Conservation (phyloP, 2,888 invertebrate genomes). For the Drosophila robusta region DNA sequence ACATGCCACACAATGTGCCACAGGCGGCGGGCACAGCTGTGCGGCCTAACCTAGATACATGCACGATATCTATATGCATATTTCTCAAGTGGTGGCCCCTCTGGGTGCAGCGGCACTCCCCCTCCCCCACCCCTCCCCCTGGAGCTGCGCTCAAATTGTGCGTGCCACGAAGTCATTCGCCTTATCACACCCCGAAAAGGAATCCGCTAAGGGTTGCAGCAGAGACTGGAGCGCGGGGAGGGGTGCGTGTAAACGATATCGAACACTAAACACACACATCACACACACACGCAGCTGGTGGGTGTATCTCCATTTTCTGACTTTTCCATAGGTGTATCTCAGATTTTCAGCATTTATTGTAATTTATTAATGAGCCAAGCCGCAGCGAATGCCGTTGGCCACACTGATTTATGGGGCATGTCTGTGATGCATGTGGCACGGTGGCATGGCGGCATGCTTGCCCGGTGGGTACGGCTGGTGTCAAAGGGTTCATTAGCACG, state of each 20-base stretch:
- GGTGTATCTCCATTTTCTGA: slow-evolving; percentile 6
- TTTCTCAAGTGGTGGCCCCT: slow-evolving; percentile 52
- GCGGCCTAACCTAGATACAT: slow-evolving; percentile 75
- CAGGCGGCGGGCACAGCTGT: slow-evolving; percentile 59
- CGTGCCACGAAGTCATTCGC: slow-evolving; percentile 79
- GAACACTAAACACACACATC: slow-evolving; percentile 20
- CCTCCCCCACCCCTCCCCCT: slow-evolving; percentile 35
- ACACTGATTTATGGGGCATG: slow-evolving; percentile 71
- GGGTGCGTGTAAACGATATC: slow-evolving; percentile 59
- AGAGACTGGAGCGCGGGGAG: slow-evolving; percentile 30
- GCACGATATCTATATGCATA: slow-evolving; percentile 29
- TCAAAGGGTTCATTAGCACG: slow-evolving; percentile 77
- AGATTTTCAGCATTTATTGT: slow-evolving; percentile 58
- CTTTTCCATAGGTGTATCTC: slow-evolving; percentile 43
- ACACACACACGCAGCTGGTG: slow-evolving; percentile 27
- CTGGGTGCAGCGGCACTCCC: slow-evolving; percentile 57
- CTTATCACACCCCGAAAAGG: slow-evolving; percentile 61
- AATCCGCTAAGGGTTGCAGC: slow-evolving; percentile 65
- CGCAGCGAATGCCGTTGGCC: slow-evolving; percentile 47
- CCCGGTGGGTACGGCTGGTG: slow-evolving; percentile 29
- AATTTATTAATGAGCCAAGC: slow-evolving; percentile 71
- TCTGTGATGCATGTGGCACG: slow-evolving; percentile 45
- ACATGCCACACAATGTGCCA: slow-evolving; percentile 51
- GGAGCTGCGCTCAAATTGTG: slow-evolving; percentile 76
- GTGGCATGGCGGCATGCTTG: slow-evolving; percentile 25